A percentile compares a stretch with the other conserved stretches of the same genome.
phyloP scores from a whole-genome alignment of 2,113 vertebrate species.

The Trematocara zebra region DNA sequence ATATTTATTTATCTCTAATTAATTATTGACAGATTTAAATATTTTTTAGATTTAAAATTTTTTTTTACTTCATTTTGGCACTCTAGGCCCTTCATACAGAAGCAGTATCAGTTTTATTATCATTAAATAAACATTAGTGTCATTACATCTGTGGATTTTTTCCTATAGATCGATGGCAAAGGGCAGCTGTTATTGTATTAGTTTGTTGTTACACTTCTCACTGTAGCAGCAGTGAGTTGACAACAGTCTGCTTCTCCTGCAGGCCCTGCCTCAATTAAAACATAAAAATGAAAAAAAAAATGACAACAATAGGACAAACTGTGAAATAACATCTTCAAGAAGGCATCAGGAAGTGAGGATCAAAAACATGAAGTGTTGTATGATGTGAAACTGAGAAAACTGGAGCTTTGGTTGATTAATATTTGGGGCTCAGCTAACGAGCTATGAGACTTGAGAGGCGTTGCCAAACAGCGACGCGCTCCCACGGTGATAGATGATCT shows the following conservation, averaged over 20 bases:
- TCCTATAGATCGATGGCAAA: neutral
- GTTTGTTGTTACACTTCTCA: neutral
- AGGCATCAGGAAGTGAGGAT: neutral
- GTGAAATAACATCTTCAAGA: neutral
- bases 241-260: neutral
- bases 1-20: neutral
- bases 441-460: neutral
- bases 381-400: neutral
- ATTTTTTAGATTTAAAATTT: accelerated
- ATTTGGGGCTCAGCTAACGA: conserved; percentile 3
- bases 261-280: neutral
- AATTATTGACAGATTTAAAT: neutral
- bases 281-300: neutral
- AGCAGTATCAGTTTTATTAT: neutral
- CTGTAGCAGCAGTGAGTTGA: neutral
- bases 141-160: neutral
- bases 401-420: neutral
- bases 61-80: neutral
- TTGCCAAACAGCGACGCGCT: neutral
- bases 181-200: neutral
- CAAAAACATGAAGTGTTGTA: neutral
- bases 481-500: conserved; percentile 3
- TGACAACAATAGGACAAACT: neutral
- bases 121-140: neutral
- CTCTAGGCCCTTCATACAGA: neutral